Evolutionary conservation across 2,113 vertebrate species (phyloP), one percentile per base, ranked within the genome.

Genomic region (Paedocypris sp.): DNA sequence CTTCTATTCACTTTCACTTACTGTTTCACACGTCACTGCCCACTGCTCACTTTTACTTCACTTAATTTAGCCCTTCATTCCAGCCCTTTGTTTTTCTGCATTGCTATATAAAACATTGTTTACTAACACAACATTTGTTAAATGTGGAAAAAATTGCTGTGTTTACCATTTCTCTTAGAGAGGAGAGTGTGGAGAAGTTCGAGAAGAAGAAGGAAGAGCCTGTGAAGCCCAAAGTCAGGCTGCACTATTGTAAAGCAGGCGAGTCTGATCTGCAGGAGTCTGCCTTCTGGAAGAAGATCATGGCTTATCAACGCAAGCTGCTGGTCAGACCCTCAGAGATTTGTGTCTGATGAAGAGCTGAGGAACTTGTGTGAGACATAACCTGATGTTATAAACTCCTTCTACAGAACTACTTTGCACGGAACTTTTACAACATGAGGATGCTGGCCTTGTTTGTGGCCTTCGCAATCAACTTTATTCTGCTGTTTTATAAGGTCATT

Each of bases 391-490:
- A n/a, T n/a, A n/a, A n/a, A n/a, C 68, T 25, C 71, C 38, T 68
- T 71, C 77, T 80, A 51, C 79, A 98, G 94, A 98, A 97, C 82
- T 98, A 97, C 74, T 98, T 98, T 85, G 93, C 94, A 15, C 86
- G 94, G 58, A 98, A 98, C 80, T 98, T 98, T 75, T 98, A 98
- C 87, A 98, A 98, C 79, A 98, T 98, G 94, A 90, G 94, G 72
- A 98, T 98, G 94, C 68, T 98, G 78, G 94, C 94, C 0, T 74
- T 98, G 61, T 93, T 98, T 77, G 93, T 98, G 22, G 94, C 94
- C 32, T 98, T 98, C 70, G 92, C 94, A 5, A 98, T 98, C 79
- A 98, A 98, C 79, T 98, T 98, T 66, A 98, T 98, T 74, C 84
- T 98, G 36, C 89, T 98, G 31, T 98, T 98, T 75, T 98, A 97